Percentiles rank a stretch among this genome's conserved stretches.
Evolutionary conservation across 2,113 vertebrate species (phyloP).

Genomic region (Antennarius striatus): DNA sequence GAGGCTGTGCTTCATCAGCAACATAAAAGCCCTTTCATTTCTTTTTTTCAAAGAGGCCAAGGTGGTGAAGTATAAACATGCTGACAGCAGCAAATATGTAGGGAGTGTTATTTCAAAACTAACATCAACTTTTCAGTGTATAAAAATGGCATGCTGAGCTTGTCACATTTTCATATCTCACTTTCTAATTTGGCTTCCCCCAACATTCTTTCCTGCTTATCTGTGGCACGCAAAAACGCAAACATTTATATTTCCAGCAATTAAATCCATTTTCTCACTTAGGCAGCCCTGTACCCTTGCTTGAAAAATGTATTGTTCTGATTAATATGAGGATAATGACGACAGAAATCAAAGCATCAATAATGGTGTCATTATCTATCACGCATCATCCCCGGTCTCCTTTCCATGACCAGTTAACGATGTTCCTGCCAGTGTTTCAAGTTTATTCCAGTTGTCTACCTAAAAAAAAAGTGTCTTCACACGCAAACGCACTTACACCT

Average conservation of each 20-base stretch:
- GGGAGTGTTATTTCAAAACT: constrained; percentile 25
- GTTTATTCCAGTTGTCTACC: not conserved
- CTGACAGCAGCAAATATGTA: constrained; percentile 42
- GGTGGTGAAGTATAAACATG: constrained; percentile 30
- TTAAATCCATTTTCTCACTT: constrained; percentile 25
- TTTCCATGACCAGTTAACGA: constrained; percentile 4
- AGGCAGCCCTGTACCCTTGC: constrained; percentile 43
- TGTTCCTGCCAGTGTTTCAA: not conserved
- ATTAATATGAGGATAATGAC: constrained; percentile 37
- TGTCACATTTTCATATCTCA: constrained; percentile 13
- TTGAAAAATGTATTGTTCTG: constrained; percentile 46
- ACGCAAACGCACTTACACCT: not conserved
- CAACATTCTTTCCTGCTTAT: constrained; percentile 5
- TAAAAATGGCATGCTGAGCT: constrained; percentile 9
- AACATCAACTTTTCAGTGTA: constrained; percentile 16
- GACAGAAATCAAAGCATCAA: constrained; percentile 47
- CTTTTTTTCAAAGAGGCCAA: not conserved
- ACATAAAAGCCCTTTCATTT: constrained; percentile 34
- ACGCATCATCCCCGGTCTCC: constrained; percentile 5
- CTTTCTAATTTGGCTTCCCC: not conserved
- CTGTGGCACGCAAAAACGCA: constrained; percentile 2
- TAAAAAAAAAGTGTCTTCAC: not conserved
- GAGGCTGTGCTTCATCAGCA: constrained; percentile 21
- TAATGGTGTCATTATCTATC: constrained; percentile 43
- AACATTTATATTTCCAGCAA: constrained; percentile 7